Base-by-base conservation (phyloP, 1,140 invertebrate genomes). In the Nixonia krombeini region DNA sequence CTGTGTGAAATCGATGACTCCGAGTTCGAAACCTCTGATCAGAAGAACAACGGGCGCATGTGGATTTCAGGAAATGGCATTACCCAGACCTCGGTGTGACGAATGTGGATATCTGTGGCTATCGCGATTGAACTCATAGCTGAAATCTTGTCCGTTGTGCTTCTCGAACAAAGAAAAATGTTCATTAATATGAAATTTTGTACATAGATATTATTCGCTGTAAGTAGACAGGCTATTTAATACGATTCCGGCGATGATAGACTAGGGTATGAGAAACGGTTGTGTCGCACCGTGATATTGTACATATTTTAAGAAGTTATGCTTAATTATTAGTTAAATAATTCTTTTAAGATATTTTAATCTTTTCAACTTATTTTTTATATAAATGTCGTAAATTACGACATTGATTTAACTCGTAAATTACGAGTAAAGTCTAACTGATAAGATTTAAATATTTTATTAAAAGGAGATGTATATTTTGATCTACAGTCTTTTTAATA, bases 1-100 rank as follows among this genome's bases (percentile, higher is more conserved):
- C 87, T 96, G 21, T 96, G 95, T 87, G 95, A 96, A 87, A 95
- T 96, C 75, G 94, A 96, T 84, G 95, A 96, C 84, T 93, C 92
- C n/a, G 93, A 94, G 78, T 90, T 88, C 73, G 91, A 92, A 76
- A 78, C 80, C 53, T 76, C 83, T 50, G 87, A 88, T 72, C 83
- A 86, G 49, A 88, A 89, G 73, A 87, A 82, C 42, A 80, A 87
- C 52, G 77, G 81, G 13, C 74, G 81, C 4, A 64, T 79, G 18
- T 88, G 87, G 81, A 70, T 86, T 49, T 78, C 82, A 10, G 79
- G 83, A 13, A 84, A 79, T 61, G 78, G 83, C 40, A 84, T 88
- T 49, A 88, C 88, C 38, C 88, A 89, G 55, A 89, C 88, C 23
- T 87, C 87, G 51, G 88, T 89, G 80, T 89, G 87, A 89, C 86